Conservation (phyloP, 2,888 invertebrate species). For the Agrotis puta region DNA sequence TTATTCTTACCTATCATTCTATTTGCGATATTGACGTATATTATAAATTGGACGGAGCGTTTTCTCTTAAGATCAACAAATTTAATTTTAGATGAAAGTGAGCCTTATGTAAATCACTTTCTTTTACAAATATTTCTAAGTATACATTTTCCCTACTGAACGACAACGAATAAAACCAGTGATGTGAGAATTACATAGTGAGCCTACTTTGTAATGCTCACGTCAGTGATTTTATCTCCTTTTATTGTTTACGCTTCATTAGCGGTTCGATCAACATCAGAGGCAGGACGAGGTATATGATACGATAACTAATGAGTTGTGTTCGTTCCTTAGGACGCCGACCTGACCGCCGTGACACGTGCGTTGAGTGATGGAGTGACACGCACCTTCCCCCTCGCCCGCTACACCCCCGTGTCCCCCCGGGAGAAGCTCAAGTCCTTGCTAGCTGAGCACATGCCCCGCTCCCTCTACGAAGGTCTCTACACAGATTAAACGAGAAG, state of each 20-base stretch:
- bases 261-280: conserved; percentile 36
- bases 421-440: conserved; percentile 95
- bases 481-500: conserved; percentile 88
- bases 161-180: conserved; percentile 30
- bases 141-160: neutral
- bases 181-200: conserved; percentile 32
- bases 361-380: conserved; percentile 94
- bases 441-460: conserved; percentile 95
- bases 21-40: conserved; percentile 15
- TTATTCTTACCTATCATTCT: conserved; percentile 23
- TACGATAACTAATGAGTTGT: conserved; percentile 55
- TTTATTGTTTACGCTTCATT: conserved; percentile 53
- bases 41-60: neutral
- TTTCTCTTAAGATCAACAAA: conserved; percentile 28
- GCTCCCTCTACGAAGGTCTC: conserved; percentile 95
- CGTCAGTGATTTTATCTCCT: conserved; percentile 44
- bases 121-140: conserved; percentile 6
- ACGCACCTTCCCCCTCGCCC: conserved; percentile 95
- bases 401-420: conserved; percentile 96
- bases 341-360: conserved; percentile 94
- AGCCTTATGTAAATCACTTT: conserved; percentile 8
- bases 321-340: conserved; percentile 91
- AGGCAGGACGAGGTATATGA: conserved; percentile 11
- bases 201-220: conserved; percentile 32
- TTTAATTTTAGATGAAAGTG: conserved; percentile 19